These are phyloP conservation scores for Armadillidium nasatum DNA, from an alignment of 1,140 invertebrate species.

Conservation along the genomic window DNA sequence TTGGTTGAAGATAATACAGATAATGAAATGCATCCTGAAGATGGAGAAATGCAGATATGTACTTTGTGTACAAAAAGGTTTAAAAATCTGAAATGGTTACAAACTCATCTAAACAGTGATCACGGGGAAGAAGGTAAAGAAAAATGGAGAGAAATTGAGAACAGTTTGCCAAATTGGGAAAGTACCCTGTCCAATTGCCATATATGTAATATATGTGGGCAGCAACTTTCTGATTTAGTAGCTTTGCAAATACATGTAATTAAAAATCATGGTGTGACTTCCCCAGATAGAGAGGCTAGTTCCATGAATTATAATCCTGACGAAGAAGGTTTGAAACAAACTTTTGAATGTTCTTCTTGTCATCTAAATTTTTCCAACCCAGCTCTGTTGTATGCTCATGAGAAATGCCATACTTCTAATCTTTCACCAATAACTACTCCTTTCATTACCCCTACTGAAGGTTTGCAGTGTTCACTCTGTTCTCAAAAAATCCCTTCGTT, in stretches of 20 bases:
- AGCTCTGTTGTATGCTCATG: conserved; percentile 35
- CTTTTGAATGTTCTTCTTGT: conserved; percentile 36
- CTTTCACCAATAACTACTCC: conserved; percentile 17
- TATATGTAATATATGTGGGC: conserved; percentile 54
- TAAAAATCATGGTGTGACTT: conserved; percentile 51
- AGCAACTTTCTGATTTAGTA: conserved; percentile 53
- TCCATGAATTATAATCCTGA: conserved; percentile 17
- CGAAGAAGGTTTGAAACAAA: conserved; percentile 22
- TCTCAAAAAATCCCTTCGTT: conserved; percentile 56
- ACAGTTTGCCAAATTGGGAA: neutral
- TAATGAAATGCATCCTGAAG: conserved; percentile 50
- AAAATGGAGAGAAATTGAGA: conserved; percentile 40
- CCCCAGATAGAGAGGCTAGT: conserved; percentile 31
- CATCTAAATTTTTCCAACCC: conserved; percentile 33
- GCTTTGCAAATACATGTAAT: conserved; percentile 57
- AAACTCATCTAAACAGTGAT: conserved; percentile 79
- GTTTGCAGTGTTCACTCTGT: conserved; percentile 60
- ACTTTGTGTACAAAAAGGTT: conserved; percentile 81
- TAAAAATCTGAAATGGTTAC: conserved; percentile 81
- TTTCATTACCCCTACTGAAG: conserved; percentile 20
- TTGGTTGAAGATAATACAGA: conserved; percentile 65
- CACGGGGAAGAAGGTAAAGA: conserved; percentile 57
- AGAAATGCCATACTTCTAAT: conserved; percentile 33
- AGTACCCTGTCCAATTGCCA: conserved; percentile 32
- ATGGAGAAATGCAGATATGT: conserved; percentile 63